Evolutionary conservation across 2,113 vertebrate species (phyloP), one percentile per base, ranked within the genome.

Genomic region (Gopherus flavomarginatus): DNA sequence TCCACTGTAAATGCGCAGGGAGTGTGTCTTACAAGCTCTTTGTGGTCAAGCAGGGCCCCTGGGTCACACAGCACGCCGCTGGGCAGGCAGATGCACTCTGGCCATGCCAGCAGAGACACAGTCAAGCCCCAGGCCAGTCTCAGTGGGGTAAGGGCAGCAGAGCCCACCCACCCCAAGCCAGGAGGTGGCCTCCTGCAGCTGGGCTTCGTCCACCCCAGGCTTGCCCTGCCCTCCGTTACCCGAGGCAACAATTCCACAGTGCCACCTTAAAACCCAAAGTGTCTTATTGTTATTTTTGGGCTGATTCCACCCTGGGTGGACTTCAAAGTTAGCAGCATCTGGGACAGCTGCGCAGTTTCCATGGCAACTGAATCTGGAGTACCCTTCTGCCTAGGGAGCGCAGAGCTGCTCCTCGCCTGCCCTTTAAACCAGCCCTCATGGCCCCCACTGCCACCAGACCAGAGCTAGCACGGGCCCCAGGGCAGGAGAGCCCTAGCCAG

Each of bases 321-420:
- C 98, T 98, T 98, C 97, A 98, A 98, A 98, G 98, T 98, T 96
- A 98, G 96, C 96, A 88, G 88, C 97, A 98, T 98, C 97, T 98
- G 98, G 98, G 98, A 98, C 97, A 98, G 96, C 94, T 96, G 90
- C 72, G 79, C 94, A 90, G 97, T 98, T 98, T 98, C 98, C 97
- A 98, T 98, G 98, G 98, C 97, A 98, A 98, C 98, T 72, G 96
- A 95, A 98, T 97, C 97, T 95, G 96, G 98, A 98, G 97, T 96
- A 96, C 98, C 93, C 94, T 95, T 96, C 95, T 90, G 97, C 97
- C 97, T 98, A 95, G 97, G 96, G 97, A 98, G 97, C 93, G 90
- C 95, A 79, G 84, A 95, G 98, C 96, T 95, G 90, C 88, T 93
- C 94, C 96, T 94, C 90, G 96, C 95, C 95, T 96, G 92, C 93